Base-by-base conservation (phyloP, 2,888 invertebrate genomes). In the Lacanobia wlatinum region DNA sequence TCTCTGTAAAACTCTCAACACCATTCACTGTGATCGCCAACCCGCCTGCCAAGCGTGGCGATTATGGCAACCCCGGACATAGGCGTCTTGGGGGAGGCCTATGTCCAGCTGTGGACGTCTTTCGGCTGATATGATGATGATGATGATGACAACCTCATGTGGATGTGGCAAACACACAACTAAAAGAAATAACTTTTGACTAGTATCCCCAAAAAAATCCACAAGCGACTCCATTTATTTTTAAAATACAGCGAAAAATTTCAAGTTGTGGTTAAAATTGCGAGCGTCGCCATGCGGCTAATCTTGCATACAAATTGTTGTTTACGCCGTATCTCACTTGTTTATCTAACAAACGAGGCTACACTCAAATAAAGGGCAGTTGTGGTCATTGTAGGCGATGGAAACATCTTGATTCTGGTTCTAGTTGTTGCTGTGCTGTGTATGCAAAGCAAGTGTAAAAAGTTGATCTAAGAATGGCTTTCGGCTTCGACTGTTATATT, bases 221-320 rank as follows among this genome's bases (percentile, higher is more conserved):
- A 48, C 4, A 46, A 40, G 28, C 70, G 34, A 40, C 88, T 89
- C 89, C 70, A 90, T 58, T 60, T 73, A 65, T 48, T 46, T 82
- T 81, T 76, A 68, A 70, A 78, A 76, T 73, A 70, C 55, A 60
- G 58, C 50, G 14, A 85, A 80, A 82, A 85, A 81, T 50, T 72
- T 71, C 9, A 38, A 74, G 83, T 78, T 82, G 80, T 81, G 82
- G 84, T 84, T 88, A 87, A 89, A 89, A 84, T 86, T 71, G 70
- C 73, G 70, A 53, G 73, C 53, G 75, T 88, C 85, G 88, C 88
- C 89, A 87, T 79, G 82, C 43, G 38, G 52, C 28, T 79, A 84
- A 84, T 83, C 83, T 76, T 34, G 93, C 91, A 91, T 92, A 93
- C 93, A 93, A 93, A 93, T 93, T 92, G 91, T 90, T 86, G 87